Percentiles rank a stretch among this genome's conserved stretches.
phyloP scores from a whole-genome alignment of 2,888 invertebrate species.

The Dione vanillae region DNA sequence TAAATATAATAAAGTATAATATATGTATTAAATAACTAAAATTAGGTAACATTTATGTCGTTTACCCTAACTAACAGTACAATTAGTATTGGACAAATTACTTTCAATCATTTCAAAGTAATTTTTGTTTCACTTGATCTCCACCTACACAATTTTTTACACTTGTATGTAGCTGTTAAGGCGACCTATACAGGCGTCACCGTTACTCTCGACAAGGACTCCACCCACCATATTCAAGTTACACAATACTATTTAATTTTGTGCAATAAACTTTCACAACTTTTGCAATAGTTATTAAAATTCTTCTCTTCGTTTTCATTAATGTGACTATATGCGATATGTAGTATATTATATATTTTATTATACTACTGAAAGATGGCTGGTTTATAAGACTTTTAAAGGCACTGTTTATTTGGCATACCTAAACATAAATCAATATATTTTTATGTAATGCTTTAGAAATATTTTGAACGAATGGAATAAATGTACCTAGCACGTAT shows the following conservation, averaged over 20 bases:
- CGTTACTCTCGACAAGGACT: conserved; percentile 59
- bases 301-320: neutral
- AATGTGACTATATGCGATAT: neutral
- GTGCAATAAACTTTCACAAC: conserved; percentile 47
- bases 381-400: too few relatives aligned
- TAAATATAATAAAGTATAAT: too few relatives aligned
- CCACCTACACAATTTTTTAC: conserved; percentile 63
- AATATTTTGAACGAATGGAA: too few relatives aligned
- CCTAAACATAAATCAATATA: too few relatives aligned
- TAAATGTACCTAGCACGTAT: too few relatives aligned
- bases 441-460: too few relatives aligned
- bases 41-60: conserved; percentile 14
- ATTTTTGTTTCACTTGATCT: conserved; percentile 61
- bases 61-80: conserved; percentile 56
- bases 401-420: too few relatives aligned
- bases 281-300: conserved; percentile 16
- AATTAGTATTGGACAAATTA: conserved; percentile 53
- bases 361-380: too few relatives aligned
- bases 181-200: conserved; percentile 65
- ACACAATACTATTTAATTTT: conserved; percentile 56
- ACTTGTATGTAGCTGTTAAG: conserved; percentile 56
- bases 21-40: too few relatives aligned
- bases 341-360: too few relatives aligned
- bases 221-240: conserved; percentile 64
- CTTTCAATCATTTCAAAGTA: conserved; percentile 62